Evolutionary conservation across 2,797 vertebrate genomes (phyloP), one percentile per base, ranked within the genome.

Genomic region (Coranthus polyacanthus): DNA sequence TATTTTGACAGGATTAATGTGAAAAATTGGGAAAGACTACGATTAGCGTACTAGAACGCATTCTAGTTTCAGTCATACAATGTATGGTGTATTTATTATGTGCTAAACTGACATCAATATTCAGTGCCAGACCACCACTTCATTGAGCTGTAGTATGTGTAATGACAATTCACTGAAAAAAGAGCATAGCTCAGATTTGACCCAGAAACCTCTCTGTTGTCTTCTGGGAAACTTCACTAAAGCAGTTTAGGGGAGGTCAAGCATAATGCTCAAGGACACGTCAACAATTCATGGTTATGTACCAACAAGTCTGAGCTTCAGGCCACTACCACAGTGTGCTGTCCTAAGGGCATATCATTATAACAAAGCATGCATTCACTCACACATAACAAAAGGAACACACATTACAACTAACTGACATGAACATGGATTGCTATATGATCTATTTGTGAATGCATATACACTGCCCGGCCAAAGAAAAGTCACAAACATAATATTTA

Each of bases 231-330:
- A 42, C 57, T 64, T 50, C 20, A 17, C 7, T 39, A 52, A 46
- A 75, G 45, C 53, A 53, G 45, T 76, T 74, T 63, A 42, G 49
- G 38, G 6, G 24, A 38, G 71, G 67, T 83, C 70, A 58, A 71
- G 58, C 75, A 47, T 63, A 38, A 12, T 7, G 21, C 59, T 75
- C 54, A 87, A 87, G 75, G 81, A 87, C 77, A 70, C 66, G 63
- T 71, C 36, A 60, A 62, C 57, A 75, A 56, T 68, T 77, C 71
- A 67, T 59, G 44, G 62, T 82, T 68, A 62, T 70, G 74, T 46
- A 67, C 38, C 41, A 76, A 74, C 59, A 78, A 63, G 53, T 79
- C 69, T 68, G 44, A 50, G 74, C 69, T 74, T 53, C 20, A 53
- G 72, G 72, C 53, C 29, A 29, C 29, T 1, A 38, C 41, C 17